A percentile compares a stretch with the other conserved stretches of the same genome.
These are phyloP conservation scores for Cynaeus angustus DNA, from an alignment of 2,888 invertebrate genomes.

Conservation along the genomic window DNA sequence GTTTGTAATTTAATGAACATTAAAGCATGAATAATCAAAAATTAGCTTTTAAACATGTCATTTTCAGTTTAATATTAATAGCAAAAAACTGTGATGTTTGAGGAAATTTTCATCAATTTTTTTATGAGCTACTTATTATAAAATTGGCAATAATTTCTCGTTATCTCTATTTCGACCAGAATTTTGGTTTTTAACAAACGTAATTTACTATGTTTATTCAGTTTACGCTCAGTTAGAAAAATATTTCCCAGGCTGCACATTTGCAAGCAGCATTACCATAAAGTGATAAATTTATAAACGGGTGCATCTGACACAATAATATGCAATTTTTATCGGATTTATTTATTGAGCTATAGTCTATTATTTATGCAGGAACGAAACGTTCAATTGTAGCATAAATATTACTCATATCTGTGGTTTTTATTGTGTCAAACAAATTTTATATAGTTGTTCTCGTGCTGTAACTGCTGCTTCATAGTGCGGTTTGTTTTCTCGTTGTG, in stretches of 20 bases:
- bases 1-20: no score
- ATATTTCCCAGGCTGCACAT: background rate
- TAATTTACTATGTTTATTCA: background rate
- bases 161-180: background rate
- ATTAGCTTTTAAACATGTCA: no score
- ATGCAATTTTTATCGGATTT: constrained; percentile 16
- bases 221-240: background rate
- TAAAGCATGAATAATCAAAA: no score
- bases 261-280: background rate
- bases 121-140: no score
- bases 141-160: no score
- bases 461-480: constrained; percentile 24
- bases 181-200: background rate
- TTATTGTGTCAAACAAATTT: constrained; percentile 14
- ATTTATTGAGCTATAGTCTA: background rate
- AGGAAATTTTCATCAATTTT: no score
- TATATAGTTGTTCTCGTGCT: background rate
- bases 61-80: no score
- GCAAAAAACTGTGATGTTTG: no score
- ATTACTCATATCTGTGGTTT: constrained; percentile 7
- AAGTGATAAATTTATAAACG: constrained; percentile 12
- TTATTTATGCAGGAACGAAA: constrained; percentile 7
- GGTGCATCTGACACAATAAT: constrained; percentile 14
- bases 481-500: constrained; percentile 38
- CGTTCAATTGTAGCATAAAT: constrained; percentile 1